Evolutionary conservation across 2,888 invertebrate genomes (phyloP), one percentile per base, ranked within the genome.

Genomic region (Pammene aurita): DNA sequence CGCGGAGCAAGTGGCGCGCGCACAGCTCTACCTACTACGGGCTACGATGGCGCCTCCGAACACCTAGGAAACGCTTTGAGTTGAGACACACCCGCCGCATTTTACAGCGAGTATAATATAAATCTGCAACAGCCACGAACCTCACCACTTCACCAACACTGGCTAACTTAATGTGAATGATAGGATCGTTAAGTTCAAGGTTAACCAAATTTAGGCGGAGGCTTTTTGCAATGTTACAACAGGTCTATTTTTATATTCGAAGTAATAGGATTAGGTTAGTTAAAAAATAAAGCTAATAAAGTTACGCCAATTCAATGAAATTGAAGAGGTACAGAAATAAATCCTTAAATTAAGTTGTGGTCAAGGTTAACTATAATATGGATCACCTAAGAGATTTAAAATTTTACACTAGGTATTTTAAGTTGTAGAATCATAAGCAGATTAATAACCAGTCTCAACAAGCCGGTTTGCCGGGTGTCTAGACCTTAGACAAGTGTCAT

Each of bases 1-100:
- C 57, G 80, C 82, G 78, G 80, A 84, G 85, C 87, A 82, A 88
- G 88, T 83, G 88, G 91, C 90, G 91, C 90, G 91, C 92, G 92
- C 91, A 90, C 87, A 81, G 78, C 78, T 78, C 85, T 86, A 84
- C 87, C 85, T 87, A 89, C 90, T 89, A 88, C 88, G 87, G 82
- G 79, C 84, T 87, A 86, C 88, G 90, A 84, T 85, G 90, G 89
- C 89, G 90, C 90, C 84, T 85, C 86, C 79, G 80, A 89, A 87
- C 85, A 90, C 89, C 90, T 87, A 88, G 87, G 85, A 85, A 85
- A 86, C 85, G 85, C 87, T 90, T 89, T 34, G 38, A 54, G 34
- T 54, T 89, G 86, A 88, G 89, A 89, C 90, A 90, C 90, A 88
- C 87, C 88, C 88, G 88, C 81, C 79, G 83, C 79, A 84, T 83